Evolutionary conservation across 2,888 invertebrate genomes (phyloP), one percentile per base, ranked within the genome.

Genomic region (Pediacus dermestoides): DNA sequence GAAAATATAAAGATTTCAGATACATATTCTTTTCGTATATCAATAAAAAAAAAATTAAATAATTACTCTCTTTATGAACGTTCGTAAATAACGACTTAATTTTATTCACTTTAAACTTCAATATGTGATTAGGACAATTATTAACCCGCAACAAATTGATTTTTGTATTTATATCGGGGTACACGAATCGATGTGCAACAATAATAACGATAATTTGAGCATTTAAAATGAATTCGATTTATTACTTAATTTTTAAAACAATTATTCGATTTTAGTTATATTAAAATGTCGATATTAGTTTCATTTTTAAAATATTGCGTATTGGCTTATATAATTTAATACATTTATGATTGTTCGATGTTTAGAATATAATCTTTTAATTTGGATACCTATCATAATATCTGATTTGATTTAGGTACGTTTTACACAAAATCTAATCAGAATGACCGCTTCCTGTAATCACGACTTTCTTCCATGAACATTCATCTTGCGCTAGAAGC

Each of bases 261-360:
- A 13, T 7, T 7, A 7, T 28, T 13, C 10, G 28, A 9, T 21
- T 49, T 48, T 44, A 48, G 46, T 31, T 45, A 44, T 38, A 16
- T 42, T 32, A 15, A 46, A 43, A 33, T n/a, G n/a, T n/a, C n/a
- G n/a, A n/a, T n/a, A n/a, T n/a, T n/a, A n/a, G n/a, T n/a, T n/a
- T n/a, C 39, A 22, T 27, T 36, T 44, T 46, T 39, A 40, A 51
- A 51, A 50, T 51, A 52, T 43, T 49, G 46, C 47, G 6, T 35
- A 35, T 43, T 37, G 34, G 16, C 34, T 32, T 23, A 9, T 18
- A 30, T 32, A 40, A 25, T 27, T 43, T 37, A 38, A 32, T 45
- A 53, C 46, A 44, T 41, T 57, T 52, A 60, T 60, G 61, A 63
- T 63, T 65, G 63, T 64, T 63, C 64, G 63, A 63, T 64, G 64